Evolutionary conservation across 1,140 invertebrate genomes (phyloP).

Genomic region (Bombus confusus): DNA sequence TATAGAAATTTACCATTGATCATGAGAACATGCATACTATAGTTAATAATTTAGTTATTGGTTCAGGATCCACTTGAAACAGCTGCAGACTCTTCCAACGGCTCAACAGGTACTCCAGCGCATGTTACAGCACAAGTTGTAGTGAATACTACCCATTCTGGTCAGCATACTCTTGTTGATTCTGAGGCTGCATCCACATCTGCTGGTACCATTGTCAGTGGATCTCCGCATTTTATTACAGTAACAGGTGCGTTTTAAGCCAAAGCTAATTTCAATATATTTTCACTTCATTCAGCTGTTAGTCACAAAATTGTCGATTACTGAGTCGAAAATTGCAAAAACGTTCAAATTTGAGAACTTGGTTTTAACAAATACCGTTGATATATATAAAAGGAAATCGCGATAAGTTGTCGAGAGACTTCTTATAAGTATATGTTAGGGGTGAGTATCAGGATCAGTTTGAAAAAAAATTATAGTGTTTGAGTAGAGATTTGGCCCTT

Average conservation of each 20-base stretch:
- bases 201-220: constrained; percentile 79
- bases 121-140: constrained; percentile 83
- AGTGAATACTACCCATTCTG: constrained; percentile 81
- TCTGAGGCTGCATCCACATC: constrained; percentile 80
- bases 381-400: background rate
- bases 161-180: constrained; percentile 79
- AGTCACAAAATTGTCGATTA: background rate
- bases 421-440: constrained; percentile 51
- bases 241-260: constrained; percentile 79
- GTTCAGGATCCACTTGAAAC: constrained; percentile 80
- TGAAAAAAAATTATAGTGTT: constrained; percentile 70
- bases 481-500: constrained; percentile 72
- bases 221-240: constrained; percentile 83
- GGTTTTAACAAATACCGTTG: background rate
- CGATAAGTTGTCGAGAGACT: constrained; percentile 23
- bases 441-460: constrained; percentile 64
- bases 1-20: constrained; percentile 38
- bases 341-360: background rate
- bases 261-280: background rate
- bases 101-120: constrained; percentile 79
- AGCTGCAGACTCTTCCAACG: constrained; percentile 81
- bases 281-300: constrained; percentile 28
- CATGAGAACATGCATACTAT: constrained; percentile 66
- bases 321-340: background rate
- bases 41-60: constrained; percentile 76